A percentile compares a stretch with the other conserved stretches of the same genome.
Evolutionary conservation across 2,797 vertebrate species (phyloP).

Genomic region (Periophthalmus magnuspinnatus): DNA sequence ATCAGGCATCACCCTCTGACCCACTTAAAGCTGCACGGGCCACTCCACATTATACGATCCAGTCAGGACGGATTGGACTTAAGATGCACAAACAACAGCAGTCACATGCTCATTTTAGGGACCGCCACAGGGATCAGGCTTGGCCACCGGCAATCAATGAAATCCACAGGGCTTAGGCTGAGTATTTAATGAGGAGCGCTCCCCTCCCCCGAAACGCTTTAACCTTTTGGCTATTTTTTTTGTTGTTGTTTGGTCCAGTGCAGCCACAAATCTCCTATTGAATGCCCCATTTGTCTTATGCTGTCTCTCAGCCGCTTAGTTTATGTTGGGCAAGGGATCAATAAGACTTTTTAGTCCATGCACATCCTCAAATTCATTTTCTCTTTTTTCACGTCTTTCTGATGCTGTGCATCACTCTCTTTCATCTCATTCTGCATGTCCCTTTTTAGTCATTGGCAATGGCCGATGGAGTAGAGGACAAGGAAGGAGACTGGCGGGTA

Average conservation of each 20-base stretch:
- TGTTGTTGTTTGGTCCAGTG: conserved; percentile 34
- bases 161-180: conserved; percentile 67
- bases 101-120: conserved; percentile 36
- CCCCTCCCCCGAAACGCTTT: conserved; percentile 35
- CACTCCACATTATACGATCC: conserved; percentile 42
- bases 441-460: conserved; percentile 21
- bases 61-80: conserved; percentile 40
- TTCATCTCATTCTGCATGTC: conserved; percentile 1
- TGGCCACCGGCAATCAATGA: conserved; percentile 71
- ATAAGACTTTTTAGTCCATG: conserved; percentile 57
- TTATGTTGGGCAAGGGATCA: conserved; percentile 59
- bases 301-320: conserved; percentile 48
- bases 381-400: conserved; percentile 6
- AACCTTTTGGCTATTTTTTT: conserved; percentile 47
- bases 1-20: conserved; percentile 57
- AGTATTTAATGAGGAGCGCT: conserved; percentile 67
- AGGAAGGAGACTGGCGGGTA: conserved; percentile 16
- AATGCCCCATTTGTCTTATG: conserved; percentile 61
- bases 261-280: conserved; percentile 35
- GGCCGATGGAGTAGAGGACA: conserved; percentile 11
- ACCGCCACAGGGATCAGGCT: conserved; percentile 37
- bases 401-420: conserved; percentile 2
- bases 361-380: conserved; percentile 42
- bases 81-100: conserved; percentile 43
- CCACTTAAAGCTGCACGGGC: conserved; percentile 43